phyloP scores from a whole-genome alignment of 2,113 vertebrate species.

The Ptilorrhoa leucosticta region DNA sequence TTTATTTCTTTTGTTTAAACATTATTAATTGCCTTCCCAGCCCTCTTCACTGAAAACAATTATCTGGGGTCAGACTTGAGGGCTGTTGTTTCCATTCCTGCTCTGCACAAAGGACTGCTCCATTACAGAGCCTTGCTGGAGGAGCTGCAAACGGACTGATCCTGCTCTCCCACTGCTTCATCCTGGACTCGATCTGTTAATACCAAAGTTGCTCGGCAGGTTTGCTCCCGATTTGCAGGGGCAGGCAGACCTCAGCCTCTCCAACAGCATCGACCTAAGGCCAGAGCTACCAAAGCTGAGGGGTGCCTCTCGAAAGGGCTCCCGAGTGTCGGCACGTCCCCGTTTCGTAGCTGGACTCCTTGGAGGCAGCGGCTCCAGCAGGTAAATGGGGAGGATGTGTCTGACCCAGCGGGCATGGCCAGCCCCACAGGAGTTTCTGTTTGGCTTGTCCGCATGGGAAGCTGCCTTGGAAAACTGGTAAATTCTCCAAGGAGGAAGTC shows the following conservation, averaged over 20 bases:
- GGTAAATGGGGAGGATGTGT: background rate
- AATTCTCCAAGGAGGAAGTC: background rate
- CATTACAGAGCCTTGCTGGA: background rate
- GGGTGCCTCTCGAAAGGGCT: background rate
- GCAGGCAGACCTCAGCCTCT: background rate
- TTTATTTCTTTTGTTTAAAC: conserved; percentile 52
- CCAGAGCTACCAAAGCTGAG: background rate
- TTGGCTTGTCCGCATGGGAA: background rate
- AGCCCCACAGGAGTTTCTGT: background rate
- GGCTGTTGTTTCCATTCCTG: conserved; percentile 46
- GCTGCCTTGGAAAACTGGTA: background rate
- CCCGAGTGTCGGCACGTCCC: rapidly evolving
- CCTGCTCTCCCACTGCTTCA: background rate
- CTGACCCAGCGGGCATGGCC: background rate
- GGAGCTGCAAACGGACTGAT: background rate
- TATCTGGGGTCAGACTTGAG: conserved; percentile 51
- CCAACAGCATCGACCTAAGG: background rate
- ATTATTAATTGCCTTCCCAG: conserved; percentile 61
- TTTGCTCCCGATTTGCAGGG: background rate
- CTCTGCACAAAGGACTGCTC: background rate
- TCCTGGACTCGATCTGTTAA: background rate
- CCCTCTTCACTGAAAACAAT: conserved; percentile 36
- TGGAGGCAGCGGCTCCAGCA: background rate
- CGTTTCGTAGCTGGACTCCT: rapidly evolving
- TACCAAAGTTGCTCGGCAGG: background rate